Base-by-base conservation (phyloP, 2,888 invertebrate species). In the Hirtodrosophila confusa region DNA sequence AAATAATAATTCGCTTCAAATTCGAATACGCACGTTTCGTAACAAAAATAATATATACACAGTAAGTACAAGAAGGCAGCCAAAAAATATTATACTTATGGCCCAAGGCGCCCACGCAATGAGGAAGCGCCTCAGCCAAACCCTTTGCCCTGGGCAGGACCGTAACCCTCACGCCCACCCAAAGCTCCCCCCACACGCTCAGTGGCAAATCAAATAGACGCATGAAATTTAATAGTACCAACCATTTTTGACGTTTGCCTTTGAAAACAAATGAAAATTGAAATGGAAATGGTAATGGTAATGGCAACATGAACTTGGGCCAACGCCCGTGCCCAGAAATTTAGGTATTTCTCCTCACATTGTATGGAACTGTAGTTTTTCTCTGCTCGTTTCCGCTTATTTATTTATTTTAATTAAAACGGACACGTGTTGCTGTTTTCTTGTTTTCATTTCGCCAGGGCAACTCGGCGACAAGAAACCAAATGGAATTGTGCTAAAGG, bases 321-420 rank as follows among this genome's bases (percentile, higher is more conserved):
- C 54, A 58, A 62, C 71, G 50, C 58, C 67, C 67, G 45, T 43
- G 6, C 63, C 40, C 36, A 3, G 7, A 24, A 31, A 10, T 12
- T 24, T 23, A 8, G 35, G n/a, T 64, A 36, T 56, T 56, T 50
- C 27, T 27, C 12, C 33, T 9, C 11, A 33, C 35, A 54, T 31
- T 62, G 41, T 10, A 36, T 29, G 45, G 55, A 31, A 40, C 23
- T 54, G 48, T 43, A 69, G 70, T 61, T 72, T 40, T 57, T 53
- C 61, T 47, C 40, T 66, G 65, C 62, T 75, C 69, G 66, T 78
- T 78, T 71, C 80, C 69, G 73, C 61, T 66, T 86, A 53, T 86
- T 88, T 88, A 85, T 85, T 85, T 85, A 84, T 86, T 85, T 85
- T 85, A 85, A 85, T 85, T 85, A 85, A 85, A 85, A 78, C 53